Percentiles rank a stretch among this genome's conserved stretches.
These are phyloP conservation scores for Caenorhabditis briggsae DNA, from an alignment of 1,140 invertebrate species.

Conservation along the genomic window DNA sequence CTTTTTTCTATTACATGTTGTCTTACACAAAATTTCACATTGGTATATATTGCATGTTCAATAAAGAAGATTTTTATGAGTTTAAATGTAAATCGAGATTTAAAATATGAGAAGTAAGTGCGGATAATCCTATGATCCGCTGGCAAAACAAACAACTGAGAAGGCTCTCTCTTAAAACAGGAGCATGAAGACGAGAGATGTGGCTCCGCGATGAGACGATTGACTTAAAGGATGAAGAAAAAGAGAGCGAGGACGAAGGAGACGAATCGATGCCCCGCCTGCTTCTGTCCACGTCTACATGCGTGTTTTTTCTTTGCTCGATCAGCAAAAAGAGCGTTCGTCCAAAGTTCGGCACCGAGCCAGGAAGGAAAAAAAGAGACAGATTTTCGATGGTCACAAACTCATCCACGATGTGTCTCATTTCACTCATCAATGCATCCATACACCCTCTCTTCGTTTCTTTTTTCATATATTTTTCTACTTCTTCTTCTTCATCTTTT, in stretches of 20 bases:
- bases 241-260: slow-evolving; percentile 10
- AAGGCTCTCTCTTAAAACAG: too few relatives aligned
- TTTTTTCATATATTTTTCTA: slow-evolving; percentile 15
- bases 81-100: background rate
- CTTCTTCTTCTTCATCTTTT: slow-evolving; percentile 1
- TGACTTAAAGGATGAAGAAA: slow-evolving; percentile 31
- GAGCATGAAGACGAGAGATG: background rate
- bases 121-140: background rate
- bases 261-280: slow-evolving; percentile 24
- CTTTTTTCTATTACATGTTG: slow-evolving; percentile 14
- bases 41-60: slow-evolving; percentile 24
- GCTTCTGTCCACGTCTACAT: background rate
- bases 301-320: background rate
- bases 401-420: background rate
- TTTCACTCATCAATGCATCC: slow-evolving; percentile 49
- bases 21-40: background rate
- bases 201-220: slow-evolving; percentile 5
- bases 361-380: too few relatives aligned
- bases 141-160: background rate
- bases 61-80: background rate
- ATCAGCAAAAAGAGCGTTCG: background rate
- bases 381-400: background rate
- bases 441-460: slow-evolving; percentile 8
- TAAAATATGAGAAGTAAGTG: background rate
- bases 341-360: too few relatives aligned